Evolutionary conservation across 1,140 invertebrate species (phyloP), one percentile per base, ranked within the genome.

Genomic region (Pogonus chalceus): DNA sequence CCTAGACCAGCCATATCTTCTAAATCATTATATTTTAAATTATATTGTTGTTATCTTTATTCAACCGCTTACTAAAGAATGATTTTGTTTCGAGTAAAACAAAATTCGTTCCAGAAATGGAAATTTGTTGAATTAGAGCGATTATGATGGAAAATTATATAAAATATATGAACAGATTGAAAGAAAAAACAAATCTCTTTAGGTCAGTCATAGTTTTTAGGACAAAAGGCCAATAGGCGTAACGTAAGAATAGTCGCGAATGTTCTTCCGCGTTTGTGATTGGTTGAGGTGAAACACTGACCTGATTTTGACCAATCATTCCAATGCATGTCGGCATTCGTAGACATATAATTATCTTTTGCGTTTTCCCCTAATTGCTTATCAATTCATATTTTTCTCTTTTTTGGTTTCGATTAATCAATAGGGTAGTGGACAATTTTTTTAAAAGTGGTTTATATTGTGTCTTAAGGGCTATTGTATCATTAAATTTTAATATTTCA

Each of bases 161-260:
- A 18, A 37, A 37, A 3, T 37, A 18, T 37, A 1, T 37, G 35
- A n/a, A 18, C 18, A 18, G 14, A n/a, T n/a, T n/a, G 20, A 3
- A 21, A 2, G 46, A 50, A 50, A 43, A 43, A 43, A 43, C 18
- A 18, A 9, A 7, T 4, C 51, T 58, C 52, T 60, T 54, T 56
- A 60, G 59, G 59, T 58, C 49, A 55, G 7, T 23, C 37, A 49
- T 31, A 47, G 58, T 60, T 60, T 60, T 57, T 57, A 60, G 58
- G 58, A 50, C 58, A 60, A 60, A 60, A 60, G 58, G 58, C 58
- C 58, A 59, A 39, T 55, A 57, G 52, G 58, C 52, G 50, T 57
- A 52, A 53, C 35, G 48, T 53, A 50, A 58, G 54, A 54, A 56
- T 60, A 56, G 56, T 55, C 56, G 56, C 52, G 54, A 58, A 57